A percentile compares a stretch with the other conserved stretches of the same genome.
phyloP scores from a whole-genome alignment of 2,888 invertebrate genomes.

The Cantharis rufa region DNA sequence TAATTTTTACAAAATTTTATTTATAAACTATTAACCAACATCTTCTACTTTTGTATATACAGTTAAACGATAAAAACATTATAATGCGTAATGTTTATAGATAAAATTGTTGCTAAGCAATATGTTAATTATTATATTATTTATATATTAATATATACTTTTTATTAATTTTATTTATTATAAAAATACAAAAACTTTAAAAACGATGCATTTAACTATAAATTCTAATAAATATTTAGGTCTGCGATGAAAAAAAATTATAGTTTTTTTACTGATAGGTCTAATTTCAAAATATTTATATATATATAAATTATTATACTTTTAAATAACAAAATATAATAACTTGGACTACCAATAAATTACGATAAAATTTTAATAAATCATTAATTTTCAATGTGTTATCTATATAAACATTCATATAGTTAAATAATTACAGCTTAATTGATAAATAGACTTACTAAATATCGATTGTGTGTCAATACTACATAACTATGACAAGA shows the following conservation, averaged over 20 bases:
- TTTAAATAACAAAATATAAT: not conserved
- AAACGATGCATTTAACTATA: not conserved
- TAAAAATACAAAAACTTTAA: not conserved
- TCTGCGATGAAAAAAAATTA: not conserved
- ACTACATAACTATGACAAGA: not conserved
- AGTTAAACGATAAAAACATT: not conserved
- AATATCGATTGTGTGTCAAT: not conserved
- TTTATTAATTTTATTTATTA: not conserved
- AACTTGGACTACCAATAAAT: not conserved
- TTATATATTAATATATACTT: not conserved
- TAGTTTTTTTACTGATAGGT: not conserved
- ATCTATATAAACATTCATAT: not conserved
- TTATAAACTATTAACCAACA: constrained; percentile 1
- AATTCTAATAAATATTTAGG: not conserved
- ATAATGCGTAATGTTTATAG: not conserved
- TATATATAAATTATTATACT: not conserved
- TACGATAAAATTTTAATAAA: not conserved
- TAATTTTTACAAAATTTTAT: not conserved
- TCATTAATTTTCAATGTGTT: not conserved
- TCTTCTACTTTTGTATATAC: not conserved
- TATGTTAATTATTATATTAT: constrained; percentile 3
- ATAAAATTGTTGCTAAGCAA: constrained; percentile 12
- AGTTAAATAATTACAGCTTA: not conserved
- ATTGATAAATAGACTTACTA: not conserved
- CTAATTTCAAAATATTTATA: not conserved